phyloP scores from a whole-genome alignment of 1,140 invertebrate species.

The Pentalonia nigronervosa region DNA sequence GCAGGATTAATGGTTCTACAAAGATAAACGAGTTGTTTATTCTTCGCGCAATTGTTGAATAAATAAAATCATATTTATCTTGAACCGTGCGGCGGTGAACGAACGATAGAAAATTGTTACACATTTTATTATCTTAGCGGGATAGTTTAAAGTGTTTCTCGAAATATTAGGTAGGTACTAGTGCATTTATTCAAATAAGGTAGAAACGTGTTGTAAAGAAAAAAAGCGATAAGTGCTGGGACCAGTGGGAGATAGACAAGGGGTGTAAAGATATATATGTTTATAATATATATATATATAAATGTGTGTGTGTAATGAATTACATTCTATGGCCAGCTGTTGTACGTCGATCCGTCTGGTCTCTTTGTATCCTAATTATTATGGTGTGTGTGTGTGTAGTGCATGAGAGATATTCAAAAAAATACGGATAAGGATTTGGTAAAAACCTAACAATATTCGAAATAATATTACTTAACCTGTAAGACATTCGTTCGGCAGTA shows the following conservation, averaged over 20 bases:
- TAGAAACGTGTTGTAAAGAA: background rate
- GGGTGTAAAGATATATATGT: background rate
- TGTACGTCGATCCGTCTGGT: background rate
- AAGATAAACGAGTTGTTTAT: constrained; percentile 53
- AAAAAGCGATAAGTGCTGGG: background rate
- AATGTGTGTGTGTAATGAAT: constrained; percentile 16
- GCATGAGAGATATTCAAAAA: background rate
- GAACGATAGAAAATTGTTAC: background rate
- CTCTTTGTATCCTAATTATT: constrained; percentile 37
- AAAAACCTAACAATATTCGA: background rate
- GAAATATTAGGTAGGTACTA: constrained; percentile 21
- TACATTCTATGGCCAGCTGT: constrained; percentile 33
- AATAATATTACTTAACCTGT: constrained; percentile 29
- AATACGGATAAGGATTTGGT: background rate
- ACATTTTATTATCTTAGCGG: constrained; percentile 25
- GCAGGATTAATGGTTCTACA: constrained; percentile 45
- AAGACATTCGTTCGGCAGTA: background rate
- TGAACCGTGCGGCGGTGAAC: background rate
- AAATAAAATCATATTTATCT: constrained; percentile 56
- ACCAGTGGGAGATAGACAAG: background rate
- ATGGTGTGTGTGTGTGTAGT: background rate
- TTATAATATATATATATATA: background rate
- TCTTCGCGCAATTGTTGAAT: constrained; percentile 51
- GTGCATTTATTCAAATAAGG: constrained; percentile 15
- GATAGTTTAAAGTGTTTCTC: constrained; percentile 48